Evolutionary conservation across 1,140 invertebrate genomes (phyloP).

Genomic region (Sitophilus oryzae): DNA sequence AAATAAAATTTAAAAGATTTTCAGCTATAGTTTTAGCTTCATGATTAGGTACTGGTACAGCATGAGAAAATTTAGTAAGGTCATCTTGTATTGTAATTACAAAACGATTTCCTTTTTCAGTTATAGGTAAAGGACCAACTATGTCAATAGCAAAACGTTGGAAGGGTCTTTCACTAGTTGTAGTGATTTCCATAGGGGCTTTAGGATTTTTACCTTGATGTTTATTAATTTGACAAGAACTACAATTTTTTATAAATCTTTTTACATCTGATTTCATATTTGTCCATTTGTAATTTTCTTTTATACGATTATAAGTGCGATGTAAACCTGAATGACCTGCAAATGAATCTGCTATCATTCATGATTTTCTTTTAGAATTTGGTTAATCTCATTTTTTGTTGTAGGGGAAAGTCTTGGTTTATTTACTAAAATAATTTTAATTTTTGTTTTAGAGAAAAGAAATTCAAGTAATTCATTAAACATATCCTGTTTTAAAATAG

Average conservation of each 20-base stretch:
- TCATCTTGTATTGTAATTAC: no score
- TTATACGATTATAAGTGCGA: conserved; percentile 35
- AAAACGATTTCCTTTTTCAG: conserved; percentile 27
- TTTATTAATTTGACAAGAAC: conserved; percentile 37
- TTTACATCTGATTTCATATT: conserved; percentile 40
- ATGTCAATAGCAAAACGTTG: conserved; percentile 34
- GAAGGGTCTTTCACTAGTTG: conserved; percentile 30
- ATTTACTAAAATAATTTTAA: conserved; percentile 16
- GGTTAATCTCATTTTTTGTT: conserved; percentile 31
- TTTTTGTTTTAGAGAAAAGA: conserved; percentile 18
- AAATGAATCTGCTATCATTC: no score
- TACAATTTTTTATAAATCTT: conserved; percentile 34
- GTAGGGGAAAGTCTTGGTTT: conserved; percentile 5
- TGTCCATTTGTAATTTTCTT: conserved; percentile 39
- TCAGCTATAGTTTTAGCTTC: conserved; percentile 36
- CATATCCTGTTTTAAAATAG: conserved; percentile 23
- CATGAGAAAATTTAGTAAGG: conserved; percentile 35
- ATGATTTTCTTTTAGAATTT: conserved; percentile 39
- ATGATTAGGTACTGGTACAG: conserved; percentile 30
- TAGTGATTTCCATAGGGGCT: conserved; percentile 37
- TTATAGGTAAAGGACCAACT: conserved; percentile 35
- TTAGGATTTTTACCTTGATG: conserved; percentile 23
- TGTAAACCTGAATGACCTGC: conserved; percentile 28
- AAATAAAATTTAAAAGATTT: no score
- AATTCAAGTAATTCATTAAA: conserved; percentile 21